Base-by-base conservation (phyloP, 2,113 vertebrate genomes). In the Ammodytes dubius region DNA sequence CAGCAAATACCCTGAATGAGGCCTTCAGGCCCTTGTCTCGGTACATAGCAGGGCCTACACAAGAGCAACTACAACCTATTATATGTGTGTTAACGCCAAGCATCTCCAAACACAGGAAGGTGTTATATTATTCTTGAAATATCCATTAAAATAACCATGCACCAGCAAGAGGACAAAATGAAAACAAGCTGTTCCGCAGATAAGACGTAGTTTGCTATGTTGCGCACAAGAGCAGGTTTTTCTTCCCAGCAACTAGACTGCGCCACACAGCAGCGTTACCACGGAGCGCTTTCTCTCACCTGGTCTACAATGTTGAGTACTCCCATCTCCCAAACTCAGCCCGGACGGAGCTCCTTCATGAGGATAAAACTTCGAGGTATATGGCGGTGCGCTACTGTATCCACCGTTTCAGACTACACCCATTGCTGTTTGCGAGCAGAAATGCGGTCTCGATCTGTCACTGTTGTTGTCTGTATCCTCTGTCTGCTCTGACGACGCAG, bases 251-350 rank as follows among this genome's bases (percentile, higher is more conserved):
- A 92, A 93, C 77, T 94, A 94, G 92, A 93, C 93, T 87, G 87
- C 91, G 88, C 90, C 92, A 88, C 82, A 27, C 27, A 27, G 27
- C 27, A 56, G 78, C 59, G 40, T 71, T 43, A 71, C 74, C 83
- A 77, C 81, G 86, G 84, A 90, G 76, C 88, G 75, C 74, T 70
- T 72, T 84, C 60, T 89, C 79, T 65, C 61, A 98, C 97, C 97
- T 98, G 97, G 95, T 98, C 97, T 93, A 95, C 96, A 86, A 98
- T 97, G 95, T 96, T 97, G 93, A 96, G 96, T 89, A 97, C 95
- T 95, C 97, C 97, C 97, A 98, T 97, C 96, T 96, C 97, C 95
- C 95, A 93, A 95, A 92, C 92, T 96, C 95, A 97, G 95, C 96
- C 97, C 91, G 96, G 97, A 96, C 96, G 95, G 95, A 96, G 96